phyloP scores from a whole-genome alignment of 2,888 invertebrate species.

The Cephus sareptanus region DNA sequence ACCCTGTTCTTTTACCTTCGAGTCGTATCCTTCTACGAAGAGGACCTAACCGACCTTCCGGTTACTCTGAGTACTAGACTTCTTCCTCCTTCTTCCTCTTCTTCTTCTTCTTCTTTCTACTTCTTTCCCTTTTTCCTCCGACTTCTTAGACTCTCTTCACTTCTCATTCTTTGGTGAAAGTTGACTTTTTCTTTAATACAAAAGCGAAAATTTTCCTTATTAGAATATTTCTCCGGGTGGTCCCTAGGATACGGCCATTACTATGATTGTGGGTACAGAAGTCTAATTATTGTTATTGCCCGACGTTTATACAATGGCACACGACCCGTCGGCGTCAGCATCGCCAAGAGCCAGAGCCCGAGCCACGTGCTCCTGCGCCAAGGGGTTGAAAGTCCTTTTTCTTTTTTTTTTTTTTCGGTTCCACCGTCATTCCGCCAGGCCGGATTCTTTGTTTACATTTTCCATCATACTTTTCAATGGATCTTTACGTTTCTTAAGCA shows the following conservation, averaged over 20 bases:
- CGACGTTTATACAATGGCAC: background rate
- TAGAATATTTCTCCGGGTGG: slow-evolving; percentile 53
- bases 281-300: slow-evolving; percentile 51
- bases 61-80: background rate
- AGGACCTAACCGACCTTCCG: background rate
- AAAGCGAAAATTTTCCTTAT: slow-evolving; percentile 64
- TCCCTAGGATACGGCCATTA: slow-evolving; percentile 44
- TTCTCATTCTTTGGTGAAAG: background rate
- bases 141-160: background rate
- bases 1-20: slow-evolving; percentile 14
- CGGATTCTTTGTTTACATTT: background rate
- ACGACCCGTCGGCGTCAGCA: background rate
- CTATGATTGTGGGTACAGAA: slow-evolving; percentile 56
- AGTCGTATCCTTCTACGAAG: background rate
- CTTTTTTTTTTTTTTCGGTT: background rate
- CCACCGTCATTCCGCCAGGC: background rate
- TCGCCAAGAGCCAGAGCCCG: background rate
- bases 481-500: background rate
- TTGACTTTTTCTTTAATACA: slow-evolving; percentile 56
- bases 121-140: slow-evolving; percentile 42
- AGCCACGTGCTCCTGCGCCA: background rate
- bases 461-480: background rate
- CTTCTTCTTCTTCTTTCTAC: slow-evolving; percentile 30
- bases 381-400: background rate
- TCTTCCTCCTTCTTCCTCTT: slow-evolving; percentile 6